Evolutionary conservation across 2,797 vertebrate species (phyloP).

Genomic region (Pseudomugil tenellus): DNA sequence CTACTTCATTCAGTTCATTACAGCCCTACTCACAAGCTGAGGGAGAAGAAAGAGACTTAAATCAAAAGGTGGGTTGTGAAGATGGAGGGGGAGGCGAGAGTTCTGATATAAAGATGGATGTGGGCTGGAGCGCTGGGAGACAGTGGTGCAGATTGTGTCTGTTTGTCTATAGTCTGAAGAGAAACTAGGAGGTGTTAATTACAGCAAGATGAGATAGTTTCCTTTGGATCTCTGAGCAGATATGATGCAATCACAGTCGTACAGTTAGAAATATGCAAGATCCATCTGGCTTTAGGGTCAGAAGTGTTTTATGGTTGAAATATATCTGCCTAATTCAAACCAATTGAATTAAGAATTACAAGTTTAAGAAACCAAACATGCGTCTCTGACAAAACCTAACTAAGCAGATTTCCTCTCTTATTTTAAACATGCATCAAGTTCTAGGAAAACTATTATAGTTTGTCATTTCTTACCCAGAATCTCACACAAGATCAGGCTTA

Average conservation of each 20-base stretch:
- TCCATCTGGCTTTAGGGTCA: slow-evolving; percentile 36
- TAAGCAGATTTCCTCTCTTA: not conserved
- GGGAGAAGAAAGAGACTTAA: too few species aligned
- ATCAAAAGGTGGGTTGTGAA: slow-evolving; percentile 33
- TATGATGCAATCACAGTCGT: slow-evolving; percentile 42
- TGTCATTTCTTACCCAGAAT: not conserved
- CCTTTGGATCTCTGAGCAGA: slow-evolving; percentile 24
- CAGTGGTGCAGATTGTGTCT: slow-evolving; percentile 32
- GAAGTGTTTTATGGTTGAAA: slow-evolving; percentile 5
- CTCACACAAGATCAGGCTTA: slow-evolving; percentile 3
- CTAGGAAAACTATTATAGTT: not conserved
- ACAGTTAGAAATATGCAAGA: slow-evolving; percentile 16
- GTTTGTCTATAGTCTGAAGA: slow-evolving; percentile 23
- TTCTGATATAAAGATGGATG: slow-evolving; percentile 32
- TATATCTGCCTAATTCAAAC: not conserved
- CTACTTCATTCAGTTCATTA: not conserved
- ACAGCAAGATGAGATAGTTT: slow-evolving; percentile 34
- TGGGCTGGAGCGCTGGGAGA: slow-evolving; percentile 41
- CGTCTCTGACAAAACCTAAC: not conserved
- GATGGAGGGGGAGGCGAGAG: slow-evolving; percentile 36
- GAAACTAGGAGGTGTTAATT: slow-evolving; percentile 20
- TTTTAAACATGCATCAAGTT: not conserved
- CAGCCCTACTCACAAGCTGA: too few species aligned
- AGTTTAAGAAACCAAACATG: not conserved
- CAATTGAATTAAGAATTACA: not conserved